Base-by-base conservation (phyloP, 23 tunicate species). In the Pegea sp. region DNA sequence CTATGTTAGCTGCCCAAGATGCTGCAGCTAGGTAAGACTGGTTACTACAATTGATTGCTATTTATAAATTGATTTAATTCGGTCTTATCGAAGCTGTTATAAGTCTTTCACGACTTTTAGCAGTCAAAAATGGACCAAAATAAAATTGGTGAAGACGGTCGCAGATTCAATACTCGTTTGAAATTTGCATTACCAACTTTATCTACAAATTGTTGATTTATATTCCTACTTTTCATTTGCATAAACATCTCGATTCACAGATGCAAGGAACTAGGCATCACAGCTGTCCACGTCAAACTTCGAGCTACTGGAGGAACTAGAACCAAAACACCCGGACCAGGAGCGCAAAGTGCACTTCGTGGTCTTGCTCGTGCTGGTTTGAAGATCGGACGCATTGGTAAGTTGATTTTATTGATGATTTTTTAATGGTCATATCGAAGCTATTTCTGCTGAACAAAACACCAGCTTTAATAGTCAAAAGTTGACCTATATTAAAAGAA, bases 1-100 rank as follows among this genome's bases (percentile, higher is more conserved):
- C 98, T 57, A 89, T 89, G 98, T 77, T 89, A 67, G 98, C 98
- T 51, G 90, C 98, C 29, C 98, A 89, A 58, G 98, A 89, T 62
- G 98, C 74, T 50, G 98, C 98, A 38, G 98, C 62, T 4, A 77
- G 95, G 95, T 74, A 20, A 8, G 42, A 18, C 24, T 57, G 16
- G 19, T 0, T 54, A 23, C 29, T 34, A 18, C 64, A 20, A 20
- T 19, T 52, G 56, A 22, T 19, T 52, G 56, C 0, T 0, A 52
- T n/a, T n/a, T 20, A 52, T 38, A 11, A 38, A 38, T 8, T 38
- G 46, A 38, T 38, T 11, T 16, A 38, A 38, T n/a, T n/a, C n/a
- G n/a, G n/a, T n/a, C n/a, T n/a, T 57, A 57, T 57, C 62, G 62
- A 57, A 57, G 62, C 62, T 44, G 31, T 22, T 57, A 20, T 57